Percentiles rank a stretch among this genome's conserved stretches.
Evolutionary conservation across 64 coral and sea anemone species (phyloP).

Genomic region (Platygyra sinensis): DNA sequence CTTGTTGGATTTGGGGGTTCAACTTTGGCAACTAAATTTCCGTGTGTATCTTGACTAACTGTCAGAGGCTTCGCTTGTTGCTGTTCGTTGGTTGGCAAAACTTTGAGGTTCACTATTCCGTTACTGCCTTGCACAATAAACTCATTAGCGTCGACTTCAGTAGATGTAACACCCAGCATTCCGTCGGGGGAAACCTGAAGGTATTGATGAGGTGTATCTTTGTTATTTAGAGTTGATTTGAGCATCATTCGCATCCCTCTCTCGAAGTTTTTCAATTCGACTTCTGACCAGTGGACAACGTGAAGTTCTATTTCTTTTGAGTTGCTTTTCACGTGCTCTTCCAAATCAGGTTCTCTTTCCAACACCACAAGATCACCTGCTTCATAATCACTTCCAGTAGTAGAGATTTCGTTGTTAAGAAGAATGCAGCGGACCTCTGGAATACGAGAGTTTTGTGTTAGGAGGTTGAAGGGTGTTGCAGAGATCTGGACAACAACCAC

Average conservation of each 20-base stretch:
- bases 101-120: conserved; percentile 32
- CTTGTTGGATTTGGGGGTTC: neutral
- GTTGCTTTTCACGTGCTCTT: neutral
- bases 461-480: conserved; percentile 59
- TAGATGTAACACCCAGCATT: neutral
- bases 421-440: conserved; percentile 1
- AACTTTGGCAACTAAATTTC: neutral
- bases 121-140: conserved; percentile 42
- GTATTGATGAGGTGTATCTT: neutral
- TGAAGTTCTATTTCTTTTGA: conserved; percentile 37
- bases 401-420: neutral
- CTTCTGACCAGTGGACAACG: conserved; percentile 57
- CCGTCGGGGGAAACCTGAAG: neutral
- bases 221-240: conserved; percentile 21
- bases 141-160: neutral
- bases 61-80: neutral
- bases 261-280: conserved; percentile 47
- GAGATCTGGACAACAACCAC: conserved; percentile 56
- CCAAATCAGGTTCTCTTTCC: neutral
- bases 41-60: neutral
- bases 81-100: neutral
- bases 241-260: conserved; percentile 42
- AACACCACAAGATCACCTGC: neutral
- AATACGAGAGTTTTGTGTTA: conserved; percentile 57
- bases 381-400: neutral